Evolutionary conservation across 1,140 invertebrate genomes (phyloP).

Genomic region (Phymorhynchus buccinoides): DNA sequence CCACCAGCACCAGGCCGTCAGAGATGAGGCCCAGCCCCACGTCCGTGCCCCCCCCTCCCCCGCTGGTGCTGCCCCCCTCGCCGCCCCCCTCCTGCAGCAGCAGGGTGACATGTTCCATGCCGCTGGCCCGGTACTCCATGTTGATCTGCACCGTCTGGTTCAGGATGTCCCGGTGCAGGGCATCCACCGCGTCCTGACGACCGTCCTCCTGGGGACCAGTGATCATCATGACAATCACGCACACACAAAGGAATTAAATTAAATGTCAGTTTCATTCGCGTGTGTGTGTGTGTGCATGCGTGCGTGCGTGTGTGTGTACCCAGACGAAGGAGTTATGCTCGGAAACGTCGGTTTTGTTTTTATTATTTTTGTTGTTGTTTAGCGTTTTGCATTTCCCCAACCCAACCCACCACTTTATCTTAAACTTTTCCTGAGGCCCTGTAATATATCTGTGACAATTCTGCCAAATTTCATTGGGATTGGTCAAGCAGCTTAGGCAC

Average conservation of each 20-base stretch:
- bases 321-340: too few species aligned
- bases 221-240: too few species aligned
- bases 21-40: conserved; percentile 88
- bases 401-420: too few species aligned
- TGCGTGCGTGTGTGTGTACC: too few species aligned
- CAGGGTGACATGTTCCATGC: conserved; percentile 81
- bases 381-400: too few species aligned
- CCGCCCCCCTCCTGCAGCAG: conserved; percentile 80
- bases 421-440: too few species aligned
- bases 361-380: too few species aligned
- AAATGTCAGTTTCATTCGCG: too few species aligned
- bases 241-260: background rate
- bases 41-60: conserved; percentile 81
- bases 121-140: conserved; percentile 75
- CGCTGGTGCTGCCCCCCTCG: conserved; percentile 80
- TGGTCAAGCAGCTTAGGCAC: too few species aligned
- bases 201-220: conserved; percentile 80
- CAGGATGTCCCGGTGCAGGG: conserved; percentile 69
- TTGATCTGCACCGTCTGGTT: conserved; percentile 75
- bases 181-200: conserved; percentile 81
- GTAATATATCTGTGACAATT: too few species aligned
- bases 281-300: background rate
- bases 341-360: too few species aligned
- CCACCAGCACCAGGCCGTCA: conserved; percentile 88
- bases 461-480: too few species aligned